A percentile compares a stretch with the other conserved stretches of the same genome.
These are phyloP conservation scores for Sternarchorhynchus goeldii DNA, from an alignment of 2,797 vertebrate species.

Conservation along the genomic window DNA sequence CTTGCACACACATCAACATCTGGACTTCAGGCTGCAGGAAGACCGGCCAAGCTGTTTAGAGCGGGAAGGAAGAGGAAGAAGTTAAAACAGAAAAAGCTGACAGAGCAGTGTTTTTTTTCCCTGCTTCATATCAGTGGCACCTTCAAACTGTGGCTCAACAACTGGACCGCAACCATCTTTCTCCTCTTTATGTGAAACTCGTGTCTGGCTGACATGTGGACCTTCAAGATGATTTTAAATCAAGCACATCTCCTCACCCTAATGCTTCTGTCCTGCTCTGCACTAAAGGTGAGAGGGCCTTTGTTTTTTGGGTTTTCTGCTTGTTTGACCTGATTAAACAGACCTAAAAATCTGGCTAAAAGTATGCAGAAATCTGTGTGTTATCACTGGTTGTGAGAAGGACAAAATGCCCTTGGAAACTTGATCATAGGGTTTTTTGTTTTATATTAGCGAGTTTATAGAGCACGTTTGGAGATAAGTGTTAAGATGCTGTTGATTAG, in stretches of 20 bases:
- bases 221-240: slow-evolving; percentile 33
- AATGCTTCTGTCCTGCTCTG: slow-evolving; percentile 49
- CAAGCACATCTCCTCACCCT: slow-evolving; percentile 39
- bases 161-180: not conserved
- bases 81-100: not conserved
- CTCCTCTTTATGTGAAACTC: not conserved
- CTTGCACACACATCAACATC: slow-evolving; percentile 10
- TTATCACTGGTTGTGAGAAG: no score
- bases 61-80: slow-evolving; percentile 10
- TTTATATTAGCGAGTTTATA: no score
- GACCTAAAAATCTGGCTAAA: not conserved
- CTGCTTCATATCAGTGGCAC: not conserved
- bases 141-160: slow-evolving; percentile 1
- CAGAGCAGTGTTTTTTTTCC: no score
- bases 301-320: not conserved
- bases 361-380: no score
- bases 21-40: slow-evolving; percentile 17
- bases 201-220: slow-evolving; percentile 38
- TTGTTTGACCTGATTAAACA: not conserved
- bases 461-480: no score
- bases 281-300: slow-evolving; percentile 51
- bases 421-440: no score
- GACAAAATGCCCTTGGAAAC: no score
- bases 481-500: no score
- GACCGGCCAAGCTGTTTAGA: slow-evolving; percentile 5